Conservation (phyloP, 1,140 invertebrate species). For the Hydropsyche tenuis region DNA sequence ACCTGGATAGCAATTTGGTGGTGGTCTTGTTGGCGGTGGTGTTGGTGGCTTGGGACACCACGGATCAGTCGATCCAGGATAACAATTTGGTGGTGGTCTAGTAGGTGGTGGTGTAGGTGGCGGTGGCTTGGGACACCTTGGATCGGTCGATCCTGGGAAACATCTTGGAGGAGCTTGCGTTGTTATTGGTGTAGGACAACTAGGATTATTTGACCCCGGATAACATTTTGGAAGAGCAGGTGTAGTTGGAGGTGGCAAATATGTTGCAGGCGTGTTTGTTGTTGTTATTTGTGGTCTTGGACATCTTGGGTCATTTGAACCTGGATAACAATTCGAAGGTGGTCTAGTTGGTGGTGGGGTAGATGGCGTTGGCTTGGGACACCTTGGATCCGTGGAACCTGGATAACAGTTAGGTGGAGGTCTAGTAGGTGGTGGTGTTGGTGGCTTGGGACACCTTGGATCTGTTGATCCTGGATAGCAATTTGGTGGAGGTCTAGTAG, state of each 20-base stretch:
- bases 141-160: conserved; percentile 54
- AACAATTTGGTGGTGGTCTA: conserved; percentile 45
- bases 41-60: conserved; percentile 52
- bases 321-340: conserved; percentile 52
- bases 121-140: conserved; percentile 54
- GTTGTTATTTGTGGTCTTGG: conserved; percentile 46
- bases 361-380: no score
- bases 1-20: conserved; percentile 53
- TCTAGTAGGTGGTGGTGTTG: conserved; percentile 47
- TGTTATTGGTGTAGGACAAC: conserved; percentile 54
- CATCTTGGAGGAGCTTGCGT: conserved; percentile 49
- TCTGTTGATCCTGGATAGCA: conserved; percentile 39
- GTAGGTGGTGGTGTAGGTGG: no score
- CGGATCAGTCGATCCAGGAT: conserved; percentile 50
- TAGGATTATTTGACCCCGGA: conserved; percentile 53
- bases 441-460: conserved; percentile 50
- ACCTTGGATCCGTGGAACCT: conserved; percentile 53
- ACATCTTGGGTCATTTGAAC: conserved; percentile 54
- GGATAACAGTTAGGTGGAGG: conserved; percentile 50
- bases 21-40: conserved; percentile 54
- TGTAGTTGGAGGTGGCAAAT: conserved; percentile 52
- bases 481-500: conserved; percentile 44
- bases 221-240: conserved; percentile 50
- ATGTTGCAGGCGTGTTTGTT: conserved; percentile 53
- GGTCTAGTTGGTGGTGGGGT: conserved; percentile 48